These are phyloP conservation scores for Acanthoscelides obtectus DNA, from an alignment of 2,888 invertebrate species.

Conservation along the genomic window DNA sequence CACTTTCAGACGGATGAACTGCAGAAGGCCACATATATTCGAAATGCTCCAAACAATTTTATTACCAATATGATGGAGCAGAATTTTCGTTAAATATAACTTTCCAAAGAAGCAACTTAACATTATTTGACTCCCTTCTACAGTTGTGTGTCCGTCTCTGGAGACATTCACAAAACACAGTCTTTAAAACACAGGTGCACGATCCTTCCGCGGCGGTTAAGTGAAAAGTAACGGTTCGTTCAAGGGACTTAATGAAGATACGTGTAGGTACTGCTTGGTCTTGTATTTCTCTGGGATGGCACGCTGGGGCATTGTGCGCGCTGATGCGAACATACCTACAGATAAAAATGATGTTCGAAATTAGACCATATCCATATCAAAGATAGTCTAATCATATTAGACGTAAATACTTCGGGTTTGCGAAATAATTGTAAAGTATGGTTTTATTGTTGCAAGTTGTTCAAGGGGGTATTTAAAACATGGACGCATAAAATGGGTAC, in stretches of 20 bases:
- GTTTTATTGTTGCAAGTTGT: no score
- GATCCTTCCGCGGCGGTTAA: background rate
- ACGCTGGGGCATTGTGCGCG: conserved; percentile 57
- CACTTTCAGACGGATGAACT: no score
- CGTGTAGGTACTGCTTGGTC: conserved; percentile 57
- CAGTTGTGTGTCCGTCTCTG: background rate
- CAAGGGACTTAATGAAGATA: conserved; percentile 30
- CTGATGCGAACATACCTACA: conserved; percentile 51
- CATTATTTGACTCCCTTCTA: background rate
- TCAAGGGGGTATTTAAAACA: background rate
- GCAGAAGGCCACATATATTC: no score
- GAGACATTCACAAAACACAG: background rate
- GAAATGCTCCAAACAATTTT: no score
- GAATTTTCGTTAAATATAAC: no score
- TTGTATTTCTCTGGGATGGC: conserved; percentile 90
- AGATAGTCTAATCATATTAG: no score
- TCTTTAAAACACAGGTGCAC: no score
- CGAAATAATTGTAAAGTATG: no score
- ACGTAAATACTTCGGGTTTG: no score
- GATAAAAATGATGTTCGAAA: background rate
- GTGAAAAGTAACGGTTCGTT: conserved; percentile 22
- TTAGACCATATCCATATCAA: background rate
- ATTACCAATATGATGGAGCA: no score
- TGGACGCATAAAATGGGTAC: background rate
- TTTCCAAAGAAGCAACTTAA: no score